A percentile compares a stretch with the other conserved stretches of the same genome.
Conservation (phyloP, 2,888 invertebrate genomes). For the Hecatera dysodea region DNA sequence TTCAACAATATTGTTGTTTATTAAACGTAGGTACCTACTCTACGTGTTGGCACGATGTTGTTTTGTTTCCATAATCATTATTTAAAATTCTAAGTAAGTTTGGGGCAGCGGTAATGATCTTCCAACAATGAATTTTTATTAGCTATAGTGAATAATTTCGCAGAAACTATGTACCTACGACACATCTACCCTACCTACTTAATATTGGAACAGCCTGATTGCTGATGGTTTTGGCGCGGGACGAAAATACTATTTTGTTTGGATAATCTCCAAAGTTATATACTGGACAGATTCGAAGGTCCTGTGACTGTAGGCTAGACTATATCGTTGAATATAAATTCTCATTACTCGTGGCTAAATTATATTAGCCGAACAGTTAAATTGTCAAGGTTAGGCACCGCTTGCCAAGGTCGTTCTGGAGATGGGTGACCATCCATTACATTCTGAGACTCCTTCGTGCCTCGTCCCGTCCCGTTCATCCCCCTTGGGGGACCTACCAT, state of each 20-base stretch:
- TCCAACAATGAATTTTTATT: too few relatives aligned
- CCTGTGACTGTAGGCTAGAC: slow-evolving; percentile 2
- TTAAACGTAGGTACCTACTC: neutral
- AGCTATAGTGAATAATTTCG: neutral
- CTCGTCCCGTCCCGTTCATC: too few relatives aligned
- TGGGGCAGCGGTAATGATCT: neutral
- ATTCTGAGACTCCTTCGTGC: too few relatives aligned
- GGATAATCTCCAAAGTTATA: slow-evolving; percentile 5
- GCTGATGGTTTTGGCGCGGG: neutral
- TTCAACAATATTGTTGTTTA: neutral
- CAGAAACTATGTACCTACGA: too few relatives aligned
- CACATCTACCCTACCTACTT: too few relatives aligned
- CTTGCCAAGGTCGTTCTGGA: too few relatives aligned
- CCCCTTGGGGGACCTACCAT: too few relatives aligned
- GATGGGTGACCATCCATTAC: too few relatives aligned
- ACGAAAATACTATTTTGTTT: neutral
- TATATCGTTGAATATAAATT: neutral
- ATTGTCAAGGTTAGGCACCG: too few relatives aligned
- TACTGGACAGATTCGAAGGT: neutral
- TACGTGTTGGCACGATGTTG: neutral
- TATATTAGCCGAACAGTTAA: too few relatives aligned
- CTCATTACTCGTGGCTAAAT: neutral
- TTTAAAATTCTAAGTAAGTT: slow-evolving; percentile 19
- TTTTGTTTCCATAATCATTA: neutral
- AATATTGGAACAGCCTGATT: too few relatives aligned